Evolutionary conservation across 2,888 invertebrate species (phyloP).

Genomic region (Ochropleura leucogaster): DNA sequence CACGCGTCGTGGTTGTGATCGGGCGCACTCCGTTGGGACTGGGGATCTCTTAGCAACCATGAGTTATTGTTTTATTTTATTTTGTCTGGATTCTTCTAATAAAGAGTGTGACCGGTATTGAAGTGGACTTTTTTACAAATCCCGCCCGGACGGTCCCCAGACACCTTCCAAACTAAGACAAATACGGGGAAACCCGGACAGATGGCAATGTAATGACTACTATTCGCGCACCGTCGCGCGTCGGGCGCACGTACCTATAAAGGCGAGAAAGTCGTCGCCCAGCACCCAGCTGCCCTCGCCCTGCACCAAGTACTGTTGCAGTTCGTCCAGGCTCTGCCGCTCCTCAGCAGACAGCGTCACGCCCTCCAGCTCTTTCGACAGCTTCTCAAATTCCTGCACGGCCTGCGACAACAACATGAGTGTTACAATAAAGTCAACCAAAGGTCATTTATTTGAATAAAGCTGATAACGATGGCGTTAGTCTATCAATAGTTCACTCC

Average conservation of each 20-base stretch:
- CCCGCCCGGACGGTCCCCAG: too few species aligned
- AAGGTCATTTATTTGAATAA: background rate
- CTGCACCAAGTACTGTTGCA: slow-evolving; percentile 96
- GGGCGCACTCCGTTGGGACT: too few species aligned
- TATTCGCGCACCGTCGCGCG: background rate
- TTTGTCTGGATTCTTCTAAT: too few species aligned
- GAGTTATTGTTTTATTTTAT: too few species aligned
- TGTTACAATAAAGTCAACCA: background rate
- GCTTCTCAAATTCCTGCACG: slow-evolving; percentile 93
- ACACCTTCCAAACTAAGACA: too few species aligned
- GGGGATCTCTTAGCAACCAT: too few species aligned
- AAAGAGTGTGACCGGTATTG: too few species aligned
- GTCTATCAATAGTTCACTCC: too few species aligned
- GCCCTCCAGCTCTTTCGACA: slow-evolving; percentile 92
- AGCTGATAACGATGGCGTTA: background rate
- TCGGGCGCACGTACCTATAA: slow-evolving; percentile 91
- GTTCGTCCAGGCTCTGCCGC: slow-evolving; percentile 94
- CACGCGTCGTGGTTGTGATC: too few species aligned
- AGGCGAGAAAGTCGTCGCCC: slow-evolving; percentile 96
- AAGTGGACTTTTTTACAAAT: too few species aligned
- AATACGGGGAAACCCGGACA: too few species aligned
- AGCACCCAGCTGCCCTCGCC: slow-evolving; percentile 98
- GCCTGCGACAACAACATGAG: slow-evolving; percentile 84
- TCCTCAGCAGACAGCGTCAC: slow-evolving; percentile 94
- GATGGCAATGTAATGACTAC: background rate